Conservation (phyloP, 2,888 invertebrate genomes). For the Lasioglossum figueresi region DNA sequence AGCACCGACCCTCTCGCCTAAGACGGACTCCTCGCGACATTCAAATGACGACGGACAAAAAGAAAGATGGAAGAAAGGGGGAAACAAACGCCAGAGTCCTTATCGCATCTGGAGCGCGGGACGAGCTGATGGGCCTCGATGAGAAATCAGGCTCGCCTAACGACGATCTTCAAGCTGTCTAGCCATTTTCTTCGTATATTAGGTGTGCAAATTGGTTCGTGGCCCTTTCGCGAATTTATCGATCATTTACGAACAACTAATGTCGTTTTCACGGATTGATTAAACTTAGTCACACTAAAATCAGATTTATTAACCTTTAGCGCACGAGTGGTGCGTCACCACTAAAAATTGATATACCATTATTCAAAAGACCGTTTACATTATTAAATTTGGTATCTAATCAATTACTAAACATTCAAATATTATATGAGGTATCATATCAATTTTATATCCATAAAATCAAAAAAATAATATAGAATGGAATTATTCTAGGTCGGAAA, state of each 20-base stretch:
- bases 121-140: background rate
- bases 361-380: too few species aligned
- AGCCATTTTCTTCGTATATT: background rate
- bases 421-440: too few species aligned
- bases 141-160: constrained; percentile 85
- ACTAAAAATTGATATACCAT: too few species aligned
- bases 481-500: too few species aligned
- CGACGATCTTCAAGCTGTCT: background rate
- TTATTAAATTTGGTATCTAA: too few species aligned
- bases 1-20: background rate
- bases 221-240: background rate
- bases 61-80: background rate
- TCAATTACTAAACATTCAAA: too few species aligned
- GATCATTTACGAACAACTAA: background rate
- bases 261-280: too few species aligned
- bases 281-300: too few species aligned
- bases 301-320: too few species aligned
- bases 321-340: too few species aligned
- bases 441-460: too few species aligned
- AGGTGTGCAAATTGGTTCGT: background rate
- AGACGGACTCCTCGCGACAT: background rate
- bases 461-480: too few species aligned
- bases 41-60: background rate
- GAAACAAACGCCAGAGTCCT: constrained; percentile 8
- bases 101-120: constrained; percentile 8